Percentiles rank a stretch among this genome's conserved stretches.
phyloP scores from a whole-genome alignment of 2,797 vertebrate genomes.

The Cynopterus sphinx region DNA sequence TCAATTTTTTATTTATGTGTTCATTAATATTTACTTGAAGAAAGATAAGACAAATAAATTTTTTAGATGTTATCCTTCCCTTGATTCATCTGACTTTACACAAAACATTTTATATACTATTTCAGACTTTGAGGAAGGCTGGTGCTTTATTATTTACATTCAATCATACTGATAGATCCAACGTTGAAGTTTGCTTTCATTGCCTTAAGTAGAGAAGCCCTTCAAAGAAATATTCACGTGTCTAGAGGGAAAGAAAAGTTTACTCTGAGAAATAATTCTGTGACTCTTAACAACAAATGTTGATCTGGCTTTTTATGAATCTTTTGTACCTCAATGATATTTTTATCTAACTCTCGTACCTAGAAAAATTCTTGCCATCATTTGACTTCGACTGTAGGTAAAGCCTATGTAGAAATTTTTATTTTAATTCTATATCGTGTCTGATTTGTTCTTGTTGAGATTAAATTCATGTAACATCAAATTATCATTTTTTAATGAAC shows the following conservation, averaged over 20 bases:
- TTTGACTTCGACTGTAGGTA: background rate
- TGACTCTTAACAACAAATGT: background rate
- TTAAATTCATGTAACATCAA: background rate
- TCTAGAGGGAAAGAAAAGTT: background rate
- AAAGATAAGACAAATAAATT: background rate
- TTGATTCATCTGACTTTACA: conserved; percentile 3
- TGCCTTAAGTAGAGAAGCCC: background rate
- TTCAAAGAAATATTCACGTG: background rate
- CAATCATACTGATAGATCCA: conserved; percentile 17
- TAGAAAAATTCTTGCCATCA: background rate
- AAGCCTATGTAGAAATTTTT: background rate
- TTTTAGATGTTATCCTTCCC: background rate
- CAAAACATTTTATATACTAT: background rate
- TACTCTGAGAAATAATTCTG: background rate
- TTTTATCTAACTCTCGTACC: background rate
- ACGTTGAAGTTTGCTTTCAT: background rate
- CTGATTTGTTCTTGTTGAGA: background rate
- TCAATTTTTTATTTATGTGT: background rate
- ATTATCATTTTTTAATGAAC: background rate
- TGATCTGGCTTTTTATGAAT: background rate
- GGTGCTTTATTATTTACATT: background rate
- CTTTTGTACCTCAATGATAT: background rate
- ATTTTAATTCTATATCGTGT: background rate
- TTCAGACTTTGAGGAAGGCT: conserved; percentile 25
- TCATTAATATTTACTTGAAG: background rate